Conservation (phyloP, 2,797 vertebrate species). For the Telmatherina bonti region DNA sequence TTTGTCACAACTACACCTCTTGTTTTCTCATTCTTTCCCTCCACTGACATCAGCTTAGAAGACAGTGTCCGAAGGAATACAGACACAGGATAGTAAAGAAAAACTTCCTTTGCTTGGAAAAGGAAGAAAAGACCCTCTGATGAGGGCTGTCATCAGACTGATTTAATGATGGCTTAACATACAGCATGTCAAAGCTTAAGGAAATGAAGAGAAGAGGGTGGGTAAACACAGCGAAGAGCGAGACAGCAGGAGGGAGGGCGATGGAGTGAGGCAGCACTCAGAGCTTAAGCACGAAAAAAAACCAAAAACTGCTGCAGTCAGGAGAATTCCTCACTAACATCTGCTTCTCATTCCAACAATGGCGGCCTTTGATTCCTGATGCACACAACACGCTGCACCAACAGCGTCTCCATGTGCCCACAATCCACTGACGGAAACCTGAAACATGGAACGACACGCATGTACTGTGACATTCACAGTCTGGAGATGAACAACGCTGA, state of each 20-base stretch:
- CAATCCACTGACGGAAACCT: slow-evolving; percentile 48
- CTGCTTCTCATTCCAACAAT: slow-evolving; percentile 94
- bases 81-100: slow-evolving; percentile 17
- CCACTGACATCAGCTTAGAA: slow-evolving; percentile 37
- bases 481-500: neutral
- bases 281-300: slow-evolving; percentile 68
- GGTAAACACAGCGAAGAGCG: slow-evolving; percentile 26
- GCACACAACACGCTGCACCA: slow-evolving; percentile 45
- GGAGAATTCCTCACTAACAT: slow-evolving; percentile 90
- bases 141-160: slow-evolving; percentile 33
- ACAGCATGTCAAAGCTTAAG: slow-evolving; percentile 44
- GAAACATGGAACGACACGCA: slow-evolving; percentile 30
- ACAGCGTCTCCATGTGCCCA: slow-evolving; percentile 40
- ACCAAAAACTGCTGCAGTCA: slow-evolving; percentile 87
- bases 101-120: slow-evolving; percentile 34
- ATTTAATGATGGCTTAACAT: slow-evolving; percentile 59
- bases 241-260: slow-evolving; percentile 52
- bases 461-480: slow-evolving; percentile 2
- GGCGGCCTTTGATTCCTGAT: slow-evolving; percentile 83
- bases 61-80: slow-evolving; percentile 16
- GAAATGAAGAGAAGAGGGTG: slow-evolving; percentile 38
- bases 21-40: slow-evolving; percentile 42
- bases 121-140: slow-evolving; percentile 7
- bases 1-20: slow-evolving; percentile 47
- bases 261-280: slow-evolving; percentile 67